These are phyloP conservation scores for Prunella fulvescens DNA, from an alignment of 2,113 vertebrate species.

Conservation along the genomic window DNA sequence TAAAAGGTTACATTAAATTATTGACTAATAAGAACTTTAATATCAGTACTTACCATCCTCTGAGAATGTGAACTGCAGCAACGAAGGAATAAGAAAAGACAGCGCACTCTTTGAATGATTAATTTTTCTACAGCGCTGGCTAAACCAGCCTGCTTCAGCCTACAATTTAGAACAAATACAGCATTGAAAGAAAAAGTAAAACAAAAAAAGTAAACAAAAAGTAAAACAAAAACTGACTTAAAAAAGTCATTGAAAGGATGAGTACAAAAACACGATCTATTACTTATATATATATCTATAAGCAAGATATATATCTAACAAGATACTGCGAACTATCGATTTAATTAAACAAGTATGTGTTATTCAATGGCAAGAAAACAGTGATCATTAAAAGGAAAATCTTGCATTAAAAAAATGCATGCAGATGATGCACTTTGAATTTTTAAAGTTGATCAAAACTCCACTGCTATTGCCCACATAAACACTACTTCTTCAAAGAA, in stretches of 20 bases:
- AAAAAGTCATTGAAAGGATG: background rate
- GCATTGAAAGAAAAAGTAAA: background rate
- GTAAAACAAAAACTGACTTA: background rate
- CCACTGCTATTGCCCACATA: background rate
- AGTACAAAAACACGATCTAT: background rate
- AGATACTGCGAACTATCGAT: background rate
- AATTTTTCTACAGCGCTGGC: slow-evolving; percentile 93
- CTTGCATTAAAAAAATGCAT: background rate
- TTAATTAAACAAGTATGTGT: background rate
- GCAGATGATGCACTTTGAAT: background rate
- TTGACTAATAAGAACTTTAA: background rate
- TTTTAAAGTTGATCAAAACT: background rate
- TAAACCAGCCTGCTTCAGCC: slow-evolving; percentile 97
- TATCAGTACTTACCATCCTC: slow-evolving; percentile 85
- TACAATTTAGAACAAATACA: slow-evolving; percentile 56
- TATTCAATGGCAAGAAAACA: background rate
- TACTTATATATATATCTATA: too few relatives aligned
- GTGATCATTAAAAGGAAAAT: background rate
- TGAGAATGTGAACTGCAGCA: slow-evolving; percentile 95
- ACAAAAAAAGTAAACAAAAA: background rate
- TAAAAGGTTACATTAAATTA: background rate
- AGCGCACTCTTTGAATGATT: slow-evolving; percentile 94
- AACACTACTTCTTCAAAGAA: background rate
- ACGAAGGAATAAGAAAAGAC: slow-evolving; percentile 92
- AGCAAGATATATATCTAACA: too few relatives aligned